Base-by-base conservation (phyloP, 2,888 invertebrate genomes). In the Helicoverpa assulta region DNA sequence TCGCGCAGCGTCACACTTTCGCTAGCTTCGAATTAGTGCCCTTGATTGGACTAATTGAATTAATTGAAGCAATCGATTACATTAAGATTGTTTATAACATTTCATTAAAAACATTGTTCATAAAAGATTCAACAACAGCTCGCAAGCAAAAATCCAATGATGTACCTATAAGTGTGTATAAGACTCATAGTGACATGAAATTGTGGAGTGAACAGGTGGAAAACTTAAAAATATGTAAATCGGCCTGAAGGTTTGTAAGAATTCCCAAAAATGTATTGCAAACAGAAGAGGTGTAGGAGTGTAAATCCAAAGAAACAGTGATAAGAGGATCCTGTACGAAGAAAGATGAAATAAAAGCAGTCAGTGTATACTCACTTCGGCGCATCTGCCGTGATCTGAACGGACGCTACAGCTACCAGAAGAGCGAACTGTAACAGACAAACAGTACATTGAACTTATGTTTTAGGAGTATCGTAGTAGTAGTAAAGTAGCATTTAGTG, bases 351-450 rank as follows among this genome's bases (percentile, higher is more conserved):
- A 26, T 26, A 26, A 16, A 29, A 56, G 5, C 37, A 56, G 21
- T 10, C 5, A 19, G 18, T n/a, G 19, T 43, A 26, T 68, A 94
- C 95, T 94, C 90, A 95, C 95, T 94, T 95, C 78, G 94, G 91
- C 87, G 91, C 93, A 88, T 94, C 95, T 89, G 95, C 94, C 89
- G 88, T 87, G 73, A 91, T 87, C 70, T 87, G 86, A 50, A 92
- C 76, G 67, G 89, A 91, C 84, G 92, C 91, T 88, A 93, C 93
- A 91, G 93, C 93, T 88, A 94, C 91, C 92, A 95, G 94, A 95
- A 95, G 92, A 90, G 92, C 90, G 90, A 94, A 94, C 95, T 95
- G 93, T 84, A 93, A 93, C 80, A 86, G 89, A 84, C 68, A 72
- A 75, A 85, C 40, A 61, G 26, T 47, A 60, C 29, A 73, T 68